Evolutionary conservation across 2,113 vertebrate genomes (phyloP), one percentile per base, ranked within the genome.

Genomic region (Brienomyrus longianalis): DNA sequence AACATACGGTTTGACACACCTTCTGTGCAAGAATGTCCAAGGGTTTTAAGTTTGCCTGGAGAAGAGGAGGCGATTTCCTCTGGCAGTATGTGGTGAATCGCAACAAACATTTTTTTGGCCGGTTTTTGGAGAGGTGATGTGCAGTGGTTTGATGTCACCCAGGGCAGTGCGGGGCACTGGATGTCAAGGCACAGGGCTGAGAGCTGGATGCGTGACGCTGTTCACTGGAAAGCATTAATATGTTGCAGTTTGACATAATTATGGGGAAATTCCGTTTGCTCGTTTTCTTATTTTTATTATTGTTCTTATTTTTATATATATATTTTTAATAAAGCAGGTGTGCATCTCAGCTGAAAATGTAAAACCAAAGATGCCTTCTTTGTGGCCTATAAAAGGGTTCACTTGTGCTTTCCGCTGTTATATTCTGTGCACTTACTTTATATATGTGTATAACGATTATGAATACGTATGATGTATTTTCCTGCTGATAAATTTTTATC

Each of bases 401-500:
- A 88, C 91, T 92, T 89, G 13, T 89, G 91, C 88, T 88, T 84
- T 91, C 80, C 83, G 66, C 56, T 10, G 88, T 87, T 92, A 85
- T 91, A 91, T 70, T 66, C 87, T 90, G 90, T 88, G 15, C 35
- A 89, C 51, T 51, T 43, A 88, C 8, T 90, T 90, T 90, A 54
- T 77, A 83, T 83, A 88, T 91, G 27, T 89, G 45, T 54, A 54
- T 91, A 89, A 85, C 54, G 74, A 66, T 85, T 54, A 89, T 87
- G 48, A 84, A 89, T 89, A 83, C 89, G 89, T 91, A 84, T 77
- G 88, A 88, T 89, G 27, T 91, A 83, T 50, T 59, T 80, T 86
- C 90, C 88, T 88, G 90, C 91, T 84, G 92, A 90, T 87, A 91
- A 90, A 89, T 70, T 35, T 83, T 90, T 77, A 91, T 86, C 89